These are phyloP conservation scores for Mythimna impura DNA, from an alignment of 2,888 invertebrate genomes.

Conservation along the genomic window DNA sequence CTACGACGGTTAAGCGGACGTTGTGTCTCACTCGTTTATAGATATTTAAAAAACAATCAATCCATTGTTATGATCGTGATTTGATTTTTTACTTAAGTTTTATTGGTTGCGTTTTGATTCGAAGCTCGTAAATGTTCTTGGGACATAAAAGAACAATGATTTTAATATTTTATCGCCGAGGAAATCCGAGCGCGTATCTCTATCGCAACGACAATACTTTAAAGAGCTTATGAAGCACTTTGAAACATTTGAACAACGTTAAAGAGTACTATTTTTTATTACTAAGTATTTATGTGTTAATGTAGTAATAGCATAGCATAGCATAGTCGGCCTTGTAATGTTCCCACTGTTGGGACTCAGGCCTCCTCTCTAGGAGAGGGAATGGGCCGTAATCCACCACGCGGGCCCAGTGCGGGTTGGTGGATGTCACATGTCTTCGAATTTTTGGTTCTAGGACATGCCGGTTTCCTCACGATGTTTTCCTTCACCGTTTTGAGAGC, in stretches of 20 bases:
- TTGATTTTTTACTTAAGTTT: slow-evolving; percentile 57
- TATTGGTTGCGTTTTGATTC: slow-evolving; percentile 39
- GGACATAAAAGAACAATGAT: slow-evolving; percentile 38
- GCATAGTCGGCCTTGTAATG: too few relatives aligned
- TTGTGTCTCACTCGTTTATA: slow-evolving; percentile 51
- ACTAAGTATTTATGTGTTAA: neutral
- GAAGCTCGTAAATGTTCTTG: slow-evolving; percentile 46
- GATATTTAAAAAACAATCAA: slow-evolving; percentile 64
- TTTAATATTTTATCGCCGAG: slow-evolving; percentile 42
- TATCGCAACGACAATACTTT: neutral
- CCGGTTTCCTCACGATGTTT: too few relatives aligned
- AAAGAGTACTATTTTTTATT: neutral
- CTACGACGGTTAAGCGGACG: slow-evolving; percentile 47
- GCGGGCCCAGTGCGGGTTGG: too few relatives aligned
- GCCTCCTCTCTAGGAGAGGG: too few relatives aligned
- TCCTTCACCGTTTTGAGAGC: too few relatives aligned
- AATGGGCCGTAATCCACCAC: too few relatives aligned
- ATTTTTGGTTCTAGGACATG: too few relatives aligned
- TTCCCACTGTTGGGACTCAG: too few relatives aligned
- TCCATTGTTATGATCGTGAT: slow-evolving; percentile 61
- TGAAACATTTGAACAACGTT: neutral
- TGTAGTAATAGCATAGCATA: too few relatives aligned
- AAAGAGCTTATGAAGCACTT: neutral
- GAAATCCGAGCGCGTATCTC: slow-evolving; percentile 25
- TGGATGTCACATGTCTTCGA: too few relatives aligned